Conservation (phyloP, 1,140 invertebrate genomes). For the Dufourea novaeangliae region DNA sequence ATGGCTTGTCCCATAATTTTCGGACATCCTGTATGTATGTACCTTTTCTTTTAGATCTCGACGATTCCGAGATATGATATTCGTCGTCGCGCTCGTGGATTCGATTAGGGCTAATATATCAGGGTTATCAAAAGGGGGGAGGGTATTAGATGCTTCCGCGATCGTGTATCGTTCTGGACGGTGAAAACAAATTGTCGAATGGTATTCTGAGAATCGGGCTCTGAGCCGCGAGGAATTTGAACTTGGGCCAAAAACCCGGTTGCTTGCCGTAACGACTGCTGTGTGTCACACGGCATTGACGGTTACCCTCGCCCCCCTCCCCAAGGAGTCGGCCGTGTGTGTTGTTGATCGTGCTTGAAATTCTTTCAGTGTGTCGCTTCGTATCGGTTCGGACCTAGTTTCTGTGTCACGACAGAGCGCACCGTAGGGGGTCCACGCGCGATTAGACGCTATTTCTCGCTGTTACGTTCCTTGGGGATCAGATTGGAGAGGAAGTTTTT, state of each 20-base stretch:
- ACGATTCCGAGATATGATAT: not conserved
- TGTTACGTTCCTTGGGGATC: too few relatives aligned
- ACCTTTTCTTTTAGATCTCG: not conserved
- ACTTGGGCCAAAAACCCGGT: not conserved
- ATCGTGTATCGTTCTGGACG: not conserved
- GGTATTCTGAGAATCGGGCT: slow-evolving; percentile 10
- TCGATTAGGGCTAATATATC: too few relatives aligned
- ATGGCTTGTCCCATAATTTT: too few relatives aligned
- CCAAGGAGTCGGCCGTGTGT: not conserved
- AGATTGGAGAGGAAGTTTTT: too few relatives aligned
- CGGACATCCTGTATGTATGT: not conserved
- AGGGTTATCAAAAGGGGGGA: too few relatives aligned
- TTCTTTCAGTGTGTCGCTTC: not conserved
- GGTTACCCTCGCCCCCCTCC: not conserved
- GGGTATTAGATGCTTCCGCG: not conserved
- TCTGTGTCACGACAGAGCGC: too few relatives aligned
- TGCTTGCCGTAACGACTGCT: slow-evolving; percentile 25
- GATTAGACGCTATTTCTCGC: too few relatives aligned
- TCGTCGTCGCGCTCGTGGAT: too few relatives aligned
- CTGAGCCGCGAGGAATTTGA: slow-evolving; percentile 32
- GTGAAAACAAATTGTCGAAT: slow-evolving; percentile 17
- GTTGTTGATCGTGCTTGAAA: slow-evolving; percentile 8
- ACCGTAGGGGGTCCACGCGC: not conserved
- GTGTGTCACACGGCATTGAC: slow-evolving; percentile 21
- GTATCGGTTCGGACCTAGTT: not conserved